Evolutionary conservation across 2,113 vertebrate species (phyloP).

Genomic region (Hiodon alosoides): DNA sequence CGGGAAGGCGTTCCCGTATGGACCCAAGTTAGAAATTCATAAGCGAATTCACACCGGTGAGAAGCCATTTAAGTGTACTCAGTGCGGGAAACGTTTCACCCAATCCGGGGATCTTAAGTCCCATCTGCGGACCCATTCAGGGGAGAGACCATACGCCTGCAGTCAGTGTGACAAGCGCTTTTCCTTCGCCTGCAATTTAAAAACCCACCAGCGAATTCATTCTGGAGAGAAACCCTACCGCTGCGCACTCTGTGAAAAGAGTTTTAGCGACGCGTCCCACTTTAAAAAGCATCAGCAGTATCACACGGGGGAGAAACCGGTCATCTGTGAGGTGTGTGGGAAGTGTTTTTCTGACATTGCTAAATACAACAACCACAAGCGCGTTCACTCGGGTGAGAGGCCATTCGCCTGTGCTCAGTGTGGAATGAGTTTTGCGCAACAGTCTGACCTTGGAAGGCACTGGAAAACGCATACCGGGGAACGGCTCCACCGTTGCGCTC

Average conservation of each 20-base stretch:
- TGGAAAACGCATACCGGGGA: slow-evolving; percentile 18
- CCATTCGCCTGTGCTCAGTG: slow-evolving; percentile 18
- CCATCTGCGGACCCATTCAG: slow-evolving; percentile 18
- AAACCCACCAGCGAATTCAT: slow-evolving; percentile 25
- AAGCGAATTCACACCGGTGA: slow-evolving; percentile 42
- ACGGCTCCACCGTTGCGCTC: slow-evolving; percentile 15
- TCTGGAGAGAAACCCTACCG: slow-evolving; percentile 26
- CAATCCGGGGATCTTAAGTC: slow-evolving; percentile 7
- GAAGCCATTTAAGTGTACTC: slow-evolving; percentile 37
- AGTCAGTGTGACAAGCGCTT: slow-evolving; percentile 40
- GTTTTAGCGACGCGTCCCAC: slow-evolving; percentile 26
- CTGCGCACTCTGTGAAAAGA: slow-evolving; percentile 28
- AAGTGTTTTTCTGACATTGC: slow-evolving; percentile 17
- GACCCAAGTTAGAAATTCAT: slow-evolving; percentile 41
- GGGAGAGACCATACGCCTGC: slow-evolving; percentile 15
- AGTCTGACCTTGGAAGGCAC: slow-evolving; percentile 23
- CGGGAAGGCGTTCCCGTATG: slow-evolving; percentile 38
- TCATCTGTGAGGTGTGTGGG: slow-evolving; percentile 21
- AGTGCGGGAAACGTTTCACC: slow-evolving; percentile 33
- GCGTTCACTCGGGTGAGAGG: slow-evolving; percentile 21
- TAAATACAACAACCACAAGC: slow-evolving; percentile 22
- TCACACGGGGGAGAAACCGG: slow-evolving; percentile 14
- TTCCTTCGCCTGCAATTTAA: slow-evolving; percentile 33
- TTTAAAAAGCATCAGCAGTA: slow-evolving; percentile 17
- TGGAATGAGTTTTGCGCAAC: slow-evolving; percentile 9